phyloP scores from a whole-genome alignment of 2,797 vertebrate species.

The Limnodromus scolopaceus region DNA sequence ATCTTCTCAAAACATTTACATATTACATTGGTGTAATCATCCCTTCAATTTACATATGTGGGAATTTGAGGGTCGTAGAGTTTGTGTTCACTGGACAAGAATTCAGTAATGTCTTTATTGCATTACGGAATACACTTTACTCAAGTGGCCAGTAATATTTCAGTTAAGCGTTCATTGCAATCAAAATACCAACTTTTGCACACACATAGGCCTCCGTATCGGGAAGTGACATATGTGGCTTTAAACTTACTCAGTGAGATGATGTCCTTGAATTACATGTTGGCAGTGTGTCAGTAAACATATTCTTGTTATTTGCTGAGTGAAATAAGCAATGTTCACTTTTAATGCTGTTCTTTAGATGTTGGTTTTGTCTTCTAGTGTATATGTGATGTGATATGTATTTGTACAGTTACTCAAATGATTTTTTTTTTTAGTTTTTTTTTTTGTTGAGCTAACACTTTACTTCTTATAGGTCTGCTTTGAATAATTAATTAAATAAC shows the following conservation, averaged over 20 bases:
- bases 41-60: not conserved
- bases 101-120: not conserved
- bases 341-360: not conserved
- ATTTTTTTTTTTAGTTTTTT: not conserved
- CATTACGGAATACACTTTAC: not conserved
- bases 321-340: not conserved
- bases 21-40: not conserved
- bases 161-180: not conserved
- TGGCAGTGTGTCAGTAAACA: not conserved
- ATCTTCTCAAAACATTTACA: not conserved
- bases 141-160: not conserved
- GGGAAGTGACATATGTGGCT: not conserved
- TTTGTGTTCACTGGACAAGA: not conserved
- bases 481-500: not conserved
- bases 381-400: not conserved
- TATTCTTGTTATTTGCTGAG: not conserved
- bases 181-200: not conserved
- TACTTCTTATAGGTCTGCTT: not conserved
- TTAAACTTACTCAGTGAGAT: not conserved
- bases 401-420: not conserved
- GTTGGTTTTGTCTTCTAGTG: not conserved
- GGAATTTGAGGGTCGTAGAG: not conserved
- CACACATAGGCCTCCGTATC: accelerated
- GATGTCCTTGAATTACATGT: not conserved
- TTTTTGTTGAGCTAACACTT: not conserved